Percentiles rank a stretch among this genome's conserved stretches.
phyloP scores from a whole-genome alignment of 2,888 invertebrate genomes.

The Brachylomia viminalis region DNA sequence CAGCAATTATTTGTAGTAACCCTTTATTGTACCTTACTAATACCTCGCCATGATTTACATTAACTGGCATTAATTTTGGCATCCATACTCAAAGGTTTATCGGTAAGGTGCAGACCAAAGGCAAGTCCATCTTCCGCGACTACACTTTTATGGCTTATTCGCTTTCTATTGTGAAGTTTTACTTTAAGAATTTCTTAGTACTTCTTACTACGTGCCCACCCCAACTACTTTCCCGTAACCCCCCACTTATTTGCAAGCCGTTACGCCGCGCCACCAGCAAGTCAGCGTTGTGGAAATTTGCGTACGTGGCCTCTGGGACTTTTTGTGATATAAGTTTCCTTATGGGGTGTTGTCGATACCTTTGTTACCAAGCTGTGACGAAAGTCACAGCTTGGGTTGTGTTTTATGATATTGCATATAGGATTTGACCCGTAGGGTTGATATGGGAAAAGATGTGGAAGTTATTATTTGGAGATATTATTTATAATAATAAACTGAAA shows the following conservation, averaged over 20 bases:
- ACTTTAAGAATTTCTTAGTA: neutral
- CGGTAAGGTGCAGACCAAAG: neutral
- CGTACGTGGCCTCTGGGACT: slow-evolving; percentile 52
- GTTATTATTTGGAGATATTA: neutral
- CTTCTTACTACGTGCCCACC: neutral
- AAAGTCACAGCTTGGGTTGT: slow-evolving; percentile 4
- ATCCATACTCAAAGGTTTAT: neutral
- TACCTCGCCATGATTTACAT: neutral
- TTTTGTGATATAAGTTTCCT: slow-evolving; percentile 58
- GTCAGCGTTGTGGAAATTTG: slow-evolving; percentile 69
- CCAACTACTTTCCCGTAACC: slow-evolving; percentile 29
- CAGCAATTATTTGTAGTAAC: neutral
- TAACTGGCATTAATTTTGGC: neutral
- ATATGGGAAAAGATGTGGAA: neutral
- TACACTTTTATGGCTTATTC: neutral
- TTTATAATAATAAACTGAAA: neutral
- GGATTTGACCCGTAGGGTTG: neutral
- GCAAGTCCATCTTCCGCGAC: neutral
- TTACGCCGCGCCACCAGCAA: slow-evolving; percentile 34
- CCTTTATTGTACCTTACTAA: neutral
- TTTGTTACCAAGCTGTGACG: slow-evolving; percentile 37
- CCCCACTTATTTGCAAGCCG: slow-evolving; percentile 64
- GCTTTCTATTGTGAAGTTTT: neutral
- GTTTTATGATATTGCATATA: neutral
- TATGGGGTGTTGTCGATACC: slow-evolving; percentile 39